A percentile compares a stretch with the other conserved stretches of the same genome.
phyloP scores from a whole-genome alignment of 2,113 vertebrate genomes.

The Pseudorasbora parva region DNA sequence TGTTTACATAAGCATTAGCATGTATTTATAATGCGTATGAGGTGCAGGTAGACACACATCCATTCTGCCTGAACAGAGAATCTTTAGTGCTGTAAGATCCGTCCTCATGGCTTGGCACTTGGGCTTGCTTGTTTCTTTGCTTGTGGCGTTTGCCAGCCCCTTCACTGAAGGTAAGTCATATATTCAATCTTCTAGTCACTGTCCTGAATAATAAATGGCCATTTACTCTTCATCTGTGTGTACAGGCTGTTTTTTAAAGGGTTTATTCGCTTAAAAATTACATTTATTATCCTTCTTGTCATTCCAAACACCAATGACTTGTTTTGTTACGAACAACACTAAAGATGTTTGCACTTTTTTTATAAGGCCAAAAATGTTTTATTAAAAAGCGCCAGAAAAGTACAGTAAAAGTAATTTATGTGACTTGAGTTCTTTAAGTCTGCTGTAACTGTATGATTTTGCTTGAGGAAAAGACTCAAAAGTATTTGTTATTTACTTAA shows the following conservation, averaged over 20 bases:
- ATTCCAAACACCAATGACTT: neutral
- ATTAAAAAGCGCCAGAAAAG: neutral
- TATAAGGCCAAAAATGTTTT: neutral
- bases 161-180: conserved; percentile 60
- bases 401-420: neutral
- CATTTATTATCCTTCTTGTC: neutral
- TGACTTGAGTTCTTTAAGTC: neutral
- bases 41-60: neutral
- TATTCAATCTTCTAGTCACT: neutral
- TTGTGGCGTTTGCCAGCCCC: conserved; percentile 41
- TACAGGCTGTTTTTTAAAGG: neutral
- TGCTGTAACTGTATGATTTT: neutral
- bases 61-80: neutral
- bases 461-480: too few species aligned
- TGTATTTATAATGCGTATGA: conserved; percentile 33
- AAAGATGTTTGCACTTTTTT: neutral
- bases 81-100: neutral
- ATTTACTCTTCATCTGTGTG: neutral
- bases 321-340: neutral
- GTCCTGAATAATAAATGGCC: neutral
- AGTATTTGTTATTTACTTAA: too few species aligned
- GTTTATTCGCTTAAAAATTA: neutral
- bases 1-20: conserved; percentile 28
- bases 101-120: conserved; percentile 47
- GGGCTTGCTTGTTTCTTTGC: conserved; percentile 46